Base-by-base conservation (phyloP, 2,888 invertebrate genomes). In the Apamea crenata region DNA sequence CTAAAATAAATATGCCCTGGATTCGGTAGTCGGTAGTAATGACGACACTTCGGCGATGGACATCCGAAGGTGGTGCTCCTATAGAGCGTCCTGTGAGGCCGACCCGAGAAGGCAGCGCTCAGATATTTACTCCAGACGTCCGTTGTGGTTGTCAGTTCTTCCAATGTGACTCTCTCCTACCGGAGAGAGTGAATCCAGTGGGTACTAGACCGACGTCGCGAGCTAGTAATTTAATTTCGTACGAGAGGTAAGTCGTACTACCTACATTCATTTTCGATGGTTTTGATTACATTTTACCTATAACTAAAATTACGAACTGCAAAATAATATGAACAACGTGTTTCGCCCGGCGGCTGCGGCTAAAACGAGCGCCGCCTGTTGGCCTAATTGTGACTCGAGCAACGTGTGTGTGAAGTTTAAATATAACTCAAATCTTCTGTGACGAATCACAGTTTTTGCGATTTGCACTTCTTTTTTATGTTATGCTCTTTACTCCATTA, bases 121-220 rank as follows among this genome's bases (percentile, higher is more conserved):
- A 98, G 90, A 97, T 98, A 89, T 97, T 97, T 90, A 97, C 98
- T 82, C 97, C 98, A 92, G 98, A 98, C 94, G 98, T 99, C 84
- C 98, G 99, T 90, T 98, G 99, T 95, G 98, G 97, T 88, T 98
- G 99, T 96, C 98, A 99, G 96, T 99, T 98, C 96, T 99, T 98
- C 95, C 98, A 98, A 97, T 98, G 98, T 94, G 98, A 98, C 94
- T 98, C 98, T 82, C 95, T 98, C 90, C 96, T 98, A 90, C 98
- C 98, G 83, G 98, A 98, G 94, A 97, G 98, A 92, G 96, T 97
- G 78, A 98, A 98, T 94, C 98, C 98, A 85, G 96, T 97, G 89
- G 98, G 97, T 94, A 97, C 97, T 86, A 97, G 97, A 85, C 97
- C 98, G 81, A 96, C 97, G n/a, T 98, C 98, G 74, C 97, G 97